Percentiles rank a stretch among this genome's conserved stretches.
Evolutionary conservation across 2,888 invertebrate species (phyloP).

Genomic region (Temnothorax unifasciatus): DNA sequence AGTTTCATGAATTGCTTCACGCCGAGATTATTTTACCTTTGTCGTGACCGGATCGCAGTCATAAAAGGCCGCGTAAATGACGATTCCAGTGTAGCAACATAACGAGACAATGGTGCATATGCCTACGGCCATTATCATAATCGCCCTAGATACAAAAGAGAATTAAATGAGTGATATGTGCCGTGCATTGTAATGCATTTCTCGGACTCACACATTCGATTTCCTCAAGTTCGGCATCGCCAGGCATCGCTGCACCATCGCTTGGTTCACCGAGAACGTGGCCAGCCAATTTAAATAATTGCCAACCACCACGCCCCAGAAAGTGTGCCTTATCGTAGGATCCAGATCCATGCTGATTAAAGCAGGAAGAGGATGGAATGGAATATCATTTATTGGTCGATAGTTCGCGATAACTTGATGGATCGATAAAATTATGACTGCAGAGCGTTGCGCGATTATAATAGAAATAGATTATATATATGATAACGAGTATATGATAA

Average conservation of each 20-base stretch:
- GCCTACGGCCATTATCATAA: constrained; percentile 92
- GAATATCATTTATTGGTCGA: constrained; percentile 19
- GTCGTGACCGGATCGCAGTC: constrained; percentile 95
- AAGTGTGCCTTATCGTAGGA: constrained; percentile 92
- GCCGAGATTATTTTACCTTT: constrained; percentile 85
- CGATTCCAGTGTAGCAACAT: constrained; percentile 94
- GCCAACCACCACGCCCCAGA: constrained; percentile 93
- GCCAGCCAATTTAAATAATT: constrained; percentile 94
- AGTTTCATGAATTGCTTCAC: background rate
- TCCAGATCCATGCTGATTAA: constrained; percentile 90
- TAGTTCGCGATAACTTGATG: background rate
- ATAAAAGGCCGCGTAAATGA: constrained; percentile 94
- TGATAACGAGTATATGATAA: background rate
- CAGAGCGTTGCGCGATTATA: background rate
- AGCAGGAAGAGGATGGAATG: constrained; percentile 65
- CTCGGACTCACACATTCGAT: constrained; percentile 90
- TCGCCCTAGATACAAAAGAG: constrained; percentile 87
- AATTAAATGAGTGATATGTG: constrained; percentile 11
- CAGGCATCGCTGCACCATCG: constrained; percentile 94
- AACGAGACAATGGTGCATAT: constrained; percentile 91
- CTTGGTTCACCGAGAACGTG: constrained; percentile 94
- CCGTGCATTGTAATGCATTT: constrained; percentile 12
- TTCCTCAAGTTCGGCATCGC: constrained; percentile 91
- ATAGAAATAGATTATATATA: background rate
- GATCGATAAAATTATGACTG: constrained; percentile 10